A percentile compares a stretch with the other conserved stretches of the same genome.
Conservation (phyloP, 2,113 vertebrate species). For the Prietella phreatophila region DNA sequence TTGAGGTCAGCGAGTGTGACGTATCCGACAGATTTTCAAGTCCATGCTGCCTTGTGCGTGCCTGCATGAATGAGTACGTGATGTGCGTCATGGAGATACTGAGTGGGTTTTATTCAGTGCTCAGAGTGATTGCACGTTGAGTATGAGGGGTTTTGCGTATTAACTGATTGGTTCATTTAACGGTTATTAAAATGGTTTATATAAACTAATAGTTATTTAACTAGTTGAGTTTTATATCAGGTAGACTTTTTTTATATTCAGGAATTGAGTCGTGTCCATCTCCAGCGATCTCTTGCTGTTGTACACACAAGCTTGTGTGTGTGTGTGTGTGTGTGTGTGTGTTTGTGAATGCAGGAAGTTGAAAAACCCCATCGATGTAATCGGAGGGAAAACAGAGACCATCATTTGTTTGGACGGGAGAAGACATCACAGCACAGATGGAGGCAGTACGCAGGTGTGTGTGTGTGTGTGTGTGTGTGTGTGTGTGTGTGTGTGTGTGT, state of each 20-base stretch:
- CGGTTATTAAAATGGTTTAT: too few species aligned
- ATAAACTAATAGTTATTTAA: neutral
- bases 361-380: conserved; percentile 73
- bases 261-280: neutral
- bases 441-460: conserved; percentile 81
- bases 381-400: conserved; percentile 72
- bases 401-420: conserved; percentile 78
- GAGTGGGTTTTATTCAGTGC: conserved; percentile 52
- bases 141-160: too few species aligned
- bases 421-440: conserved; percentile 69
- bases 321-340: conserved; percentile 19
- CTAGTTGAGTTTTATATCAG: neutral
- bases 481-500: too few species aligned
- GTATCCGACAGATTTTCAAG: neutral
- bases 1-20: conserved; percentile 60
- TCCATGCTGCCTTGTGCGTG: conserved; percentile 42
- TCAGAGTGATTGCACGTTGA: neutral
- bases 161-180: neutral
- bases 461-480: conserved; percentile 29
- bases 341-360: conserved; percentile 62
- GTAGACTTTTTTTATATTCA: too few species aligned
- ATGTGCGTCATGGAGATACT: conserved; percentile 25
- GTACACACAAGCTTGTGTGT: conserved; percentile 30
- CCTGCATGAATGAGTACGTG: conserved; percentile 9
- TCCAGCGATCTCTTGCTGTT: neutral